Percentiles rank a stretch among this genome's conserved stretches.
Evolutionary conservation across 2,113 vertebrate species (phyloP).

Genomic region (Epinephelus fuscoguttatus): DNA sequence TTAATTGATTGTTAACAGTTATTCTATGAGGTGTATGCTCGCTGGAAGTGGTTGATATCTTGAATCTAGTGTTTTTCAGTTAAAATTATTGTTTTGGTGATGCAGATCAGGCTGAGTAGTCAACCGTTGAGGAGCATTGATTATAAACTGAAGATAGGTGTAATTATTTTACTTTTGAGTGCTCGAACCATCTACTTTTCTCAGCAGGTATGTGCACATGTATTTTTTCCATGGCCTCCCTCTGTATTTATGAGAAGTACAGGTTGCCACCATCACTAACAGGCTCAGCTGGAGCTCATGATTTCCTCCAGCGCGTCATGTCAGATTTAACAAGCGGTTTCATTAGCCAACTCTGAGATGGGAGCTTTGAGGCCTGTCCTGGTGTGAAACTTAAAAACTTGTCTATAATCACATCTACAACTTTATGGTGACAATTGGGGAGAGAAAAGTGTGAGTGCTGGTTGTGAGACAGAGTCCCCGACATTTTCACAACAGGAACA

Average conservation of each 20-base stretch:
- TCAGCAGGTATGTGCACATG: neutral
- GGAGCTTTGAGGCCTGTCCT: neutral
- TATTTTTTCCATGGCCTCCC: constrained; percentile 11
- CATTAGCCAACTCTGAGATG: constrained; percentile 23
- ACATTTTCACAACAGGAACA: constrained; percentile 40
- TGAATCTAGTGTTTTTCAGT: neutral
- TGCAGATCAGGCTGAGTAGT: neutral
- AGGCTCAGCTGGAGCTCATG: constrained; percentile 41
- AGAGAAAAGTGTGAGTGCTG: neutral
- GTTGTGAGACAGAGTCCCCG: neutral
- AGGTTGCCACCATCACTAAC: constrained; percentile 39
- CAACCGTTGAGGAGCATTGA: neutral
- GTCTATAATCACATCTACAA: constrained; percentile 32
- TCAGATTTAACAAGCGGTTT: constrained; percentile 52
- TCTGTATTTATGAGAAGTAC: constrained; percentile 24
- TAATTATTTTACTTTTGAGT: neutral
- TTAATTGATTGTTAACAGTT: neutral
- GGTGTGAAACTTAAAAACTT: constrained; percentile 22
- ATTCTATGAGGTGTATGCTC: neutral
- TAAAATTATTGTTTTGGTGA: neutral
- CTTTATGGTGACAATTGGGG: constrained; percentile 26
- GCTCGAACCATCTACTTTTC: neutral
- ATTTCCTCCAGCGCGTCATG: constrained; percentile 39
- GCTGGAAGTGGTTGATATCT: neutral
- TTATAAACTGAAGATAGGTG: neutral